Conservation (phyloP, 1,140 invertebrate species). For the Diprion similis region DNA sequence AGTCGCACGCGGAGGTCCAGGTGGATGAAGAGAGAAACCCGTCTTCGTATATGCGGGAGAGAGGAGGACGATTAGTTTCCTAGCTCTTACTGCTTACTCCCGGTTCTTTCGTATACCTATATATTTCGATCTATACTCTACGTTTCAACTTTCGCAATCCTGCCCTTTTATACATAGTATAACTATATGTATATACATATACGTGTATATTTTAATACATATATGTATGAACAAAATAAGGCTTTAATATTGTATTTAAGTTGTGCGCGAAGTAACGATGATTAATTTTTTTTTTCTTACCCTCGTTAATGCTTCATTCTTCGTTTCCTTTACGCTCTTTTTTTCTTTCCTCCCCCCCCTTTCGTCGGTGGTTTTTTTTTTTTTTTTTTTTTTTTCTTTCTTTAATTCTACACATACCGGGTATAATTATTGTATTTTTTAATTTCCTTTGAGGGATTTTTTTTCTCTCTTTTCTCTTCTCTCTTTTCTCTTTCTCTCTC, state of each 20-base stretch:
- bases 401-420: too few species aligned
- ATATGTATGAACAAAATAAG: too few species aligned
- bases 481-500: slow-evolving; percentile 25
- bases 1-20: slow-evolving; percentile 46
- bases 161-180: slow-evolving; percentile 22
- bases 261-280: too few species aligned
- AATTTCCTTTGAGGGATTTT: slow-evolving; percentile 14
- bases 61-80: not conserved
- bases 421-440: not conserved
- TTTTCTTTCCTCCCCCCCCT: too few species aligned
- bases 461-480: slow-evolving; percentile 28
- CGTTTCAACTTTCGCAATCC: slow-evolving; percentile 21
- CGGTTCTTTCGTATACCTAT: slow-evolving; percentile 19
- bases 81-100: not conserved
- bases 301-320: too few species aligned
- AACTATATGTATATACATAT: not conserved
- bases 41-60: not conserved
- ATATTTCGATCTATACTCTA: too few species aligned
- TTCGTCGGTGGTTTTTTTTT: too few species aligned
- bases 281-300: too few species aligned
- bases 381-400: too few species aligned
- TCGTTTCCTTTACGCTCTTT: too few species aligned
- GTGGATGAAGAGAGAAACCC: not conserved
- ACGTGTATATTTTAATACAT: too few species aligned
- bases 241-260: too few species aligned